These are phyloP conservation scores for Hyphantria cunea DNA, from an alignment of 1,140 invertebrate genomes.

Conservation along the genomic window DNA sequence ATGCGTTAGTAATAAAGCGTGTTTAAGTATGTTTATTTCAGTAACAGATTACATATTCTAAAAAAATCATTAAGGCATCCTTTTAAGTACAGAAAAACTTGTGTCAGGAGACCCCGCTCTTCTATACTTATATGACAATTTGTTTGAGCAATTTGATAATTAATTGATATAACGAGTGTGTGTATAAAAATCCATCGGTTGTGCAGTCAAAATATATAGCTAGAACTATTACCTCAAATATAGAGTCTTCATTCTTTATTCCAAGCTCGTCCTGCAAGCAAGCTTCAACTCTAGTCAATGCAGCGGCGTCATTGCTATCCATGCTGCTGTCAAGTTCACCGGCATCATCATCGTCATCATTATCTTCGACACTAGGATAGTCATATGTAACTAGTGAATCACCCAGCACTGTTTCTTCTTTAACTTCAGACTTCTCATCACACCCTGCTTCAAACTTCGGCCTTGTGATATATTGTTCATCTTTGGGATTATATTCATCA, in stretches of 20 bases:
- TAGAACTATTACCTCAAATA: slow-evolving; percentile 39
- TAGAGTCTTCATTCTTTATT: slow-evolving; percentile 9
- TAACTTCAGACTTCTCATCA: slow-evolving; percentile 33
- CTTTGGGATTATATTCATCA: not conserved
- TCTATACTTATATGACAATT: too few relatives aligned
- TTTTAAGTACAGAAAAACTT: too few relatives aligned
- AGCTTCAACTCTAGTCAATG: slow-evolving; percentile 66
- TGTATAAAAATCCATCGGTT: too few relatives aligned
- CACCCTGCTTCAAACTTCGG: slow-evolving; percentile 22
- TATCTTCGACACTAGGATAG: slow-evolving; percentile 59
- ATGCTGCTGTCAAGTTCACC: slow-evolving; percentile 48
- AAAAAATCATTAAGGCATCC: too few relatives aligned
- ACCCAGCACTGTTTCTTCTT: slow-evolving; percentile 35
- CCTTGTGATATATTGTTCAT: slow-evolving; percentile 5
- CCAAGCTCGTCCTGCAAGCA: slow-evolving; percentile 67
- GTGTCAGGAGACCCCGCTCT: too few relatives aligned
- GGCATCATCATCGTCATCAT: slow-evolving; percentile 56
- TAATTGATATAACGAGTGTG: too few relatives aligned
- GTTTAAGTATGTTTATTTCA: too few relatives aligned
- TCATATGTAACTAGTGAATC: slow-evolving; percentile 51
- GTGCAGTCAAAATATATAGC: too few relatives aligned
- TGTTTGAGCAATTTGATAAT: too few relatives aligned
- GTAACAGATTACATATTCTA: too few relatives aligned
- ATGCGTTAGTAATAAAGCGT: too few relatives aligned
- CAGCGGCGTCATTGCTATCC: slow-evolving; percentile 61